These are phyloP conservation scores for Phaetusa simplex DNA, from an alignment of 2,113 vertebrate species.

Conservation along the genomic window DNA sequence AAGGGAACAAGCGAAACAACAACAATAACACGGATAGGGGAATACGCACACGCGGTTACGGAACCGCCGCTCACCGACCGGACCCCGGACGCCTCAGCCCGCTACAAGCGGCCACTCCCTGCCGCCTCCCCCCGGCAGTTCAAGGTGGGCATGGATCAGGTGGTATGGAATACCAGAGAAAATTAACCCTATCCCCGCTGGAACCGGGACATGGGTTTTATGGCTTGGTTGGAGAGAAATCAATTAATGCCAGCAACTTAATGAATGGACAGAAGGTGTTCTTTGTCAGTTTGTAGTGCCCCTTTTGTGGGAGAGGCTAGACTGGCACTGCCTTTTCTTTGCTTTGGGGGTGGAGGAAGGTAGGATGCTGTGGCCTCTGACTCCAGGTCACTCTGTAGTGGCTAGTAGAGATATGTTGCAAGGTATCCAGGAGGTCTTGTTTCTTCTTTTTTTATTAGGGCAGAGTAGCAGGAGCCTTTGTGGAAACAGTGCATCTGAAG, in stretches of 20 bases:
- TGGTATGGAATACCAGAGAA: too few relatives aligned
- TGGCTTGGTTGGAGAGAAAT: slow-evolving; percentile 55
- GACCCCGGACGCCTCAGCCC: too few relatives aligned
- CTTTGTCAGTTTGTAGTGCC: not conserved
- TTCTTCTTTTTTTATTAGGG: not conserved
- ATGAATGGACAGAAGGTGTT: slow-evolving; percentile 15
- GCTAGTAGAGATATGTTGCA: not conserved
- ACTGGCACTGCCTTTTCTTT: not conserved
- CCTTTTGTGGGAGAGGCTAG: not conserved
- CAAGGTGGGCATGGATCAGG: too few relatives aligned
- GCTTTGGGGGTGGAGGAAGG: not conserved
- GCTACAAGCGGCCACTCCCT: too few relatives aligned
- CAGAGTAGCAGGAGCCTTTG: not conserved
- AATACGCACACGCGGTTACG: too few relatives aligned
- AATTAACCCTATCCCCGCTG: too few relatives aligned
- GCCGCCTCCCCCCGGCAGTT: too few relatives aligned
- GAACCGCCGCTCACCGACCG: too few relatives aligned
- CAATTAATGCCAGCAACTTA: slow-evolving; percentile 44
- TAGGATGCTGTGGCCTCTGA: not conserved
- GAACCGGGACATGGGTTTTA: slow-evolving; percentile 45
- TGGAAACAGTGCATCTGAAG: not conserved
- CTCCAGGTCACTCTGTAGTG: not conserved
- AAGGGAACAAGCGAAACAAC: too few relatives aligned
- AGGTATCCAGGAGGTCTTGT: not conserved
- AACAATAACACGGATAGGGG: too few relatives aligned